A percentile compares a stretch with the other conserved stretches of the same genome.
phyloP scores from a whole-genome alignment of 2,113 vertebrate genomes.

The Notarius lentiginosus region DNA sequence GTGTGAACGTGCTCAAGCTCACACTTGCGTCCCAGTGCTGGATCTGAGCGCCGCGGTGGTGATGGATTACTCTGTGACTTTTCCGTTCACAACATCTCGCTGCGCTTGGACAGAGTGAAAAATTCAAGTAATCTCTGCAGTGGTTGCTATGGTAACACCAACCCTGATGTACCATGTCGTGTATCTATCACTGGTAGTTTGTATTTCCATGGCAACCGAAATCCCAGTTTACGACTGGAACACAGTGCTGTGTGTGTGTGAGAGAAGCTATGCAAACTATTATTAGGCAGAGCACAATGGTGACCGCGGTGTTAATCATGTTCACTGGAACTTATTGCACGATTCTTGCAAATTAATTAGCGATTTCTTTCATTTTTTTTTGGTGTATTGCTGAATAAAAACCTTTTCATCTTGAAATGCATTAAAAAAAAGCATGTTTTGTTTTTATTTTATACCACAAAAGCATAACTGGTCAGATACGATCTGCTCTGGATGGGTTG shows the following conservation, averaged over 20 bases:
- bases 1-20: not conserved
- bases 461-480: not conserved
- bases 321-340: not conserved
- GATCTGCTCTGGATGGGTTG: not conserved
- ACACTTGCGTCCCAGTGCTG: not conserved
- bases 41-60: not conserved
- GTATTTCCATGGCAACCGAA: constrained; percentile 69
- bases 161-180: constrained; percentile 59
- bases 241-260: not conserved
- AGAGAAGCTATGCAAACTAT: not conserved
- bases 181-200: constrained; percentile 53
- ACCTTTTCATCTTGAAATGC: not conserved
- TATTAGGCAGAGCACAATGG: not conserved
- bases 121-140: constrained; percentile 59
- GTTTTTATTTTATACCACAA: not conserved
- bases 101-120: not conserved
- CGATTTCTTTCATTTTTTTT: not conserved
- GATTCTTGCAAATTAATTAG: not conserved
- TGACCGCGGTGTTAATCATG: not conserved
- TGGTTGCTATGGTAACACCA: constrained; percentile 73
- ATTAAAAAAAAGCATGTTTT: not conserved
- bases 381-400: not conserved
- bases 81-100: not conserved
- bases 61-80: not conserved
- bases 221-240: constrained; percentile 57